These are phyloP conservation scores for Agrochola macilenta DNA, from an alignment of 2,888 invertebrate species.

Conservation along the genomic window DNA sequence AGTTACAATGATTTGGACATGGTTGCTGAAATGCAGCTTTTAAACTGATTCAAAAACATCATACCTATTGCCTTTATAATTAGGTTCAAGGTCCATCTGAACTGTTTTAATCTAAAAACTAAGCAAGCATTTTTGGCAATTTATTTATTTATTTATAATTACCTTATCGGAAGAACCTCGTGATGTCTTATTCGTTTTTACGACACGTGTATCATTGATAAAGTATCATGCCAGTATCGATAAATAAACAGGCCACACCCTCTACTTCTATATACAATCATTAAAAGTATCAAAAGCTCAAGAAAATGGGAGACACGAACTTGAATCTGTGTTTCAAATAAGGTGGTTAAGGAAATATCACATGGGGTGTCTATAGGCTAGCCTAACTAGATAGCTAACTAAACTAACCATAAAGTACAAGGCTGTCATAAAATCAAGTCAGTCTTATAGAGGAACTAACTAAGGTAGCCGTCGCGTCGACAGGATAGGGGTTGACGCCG, in stretches of 20 bases:
- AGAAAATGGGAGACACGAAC: neutral
- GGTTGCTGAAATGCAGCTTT: neutral
- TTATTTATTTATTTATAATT: neutral
- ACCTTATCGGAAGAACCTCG: neutral
- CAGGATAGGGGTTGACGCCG: neutral
- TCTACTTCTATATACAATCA: neutral
- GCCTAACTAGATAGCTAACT: no score
- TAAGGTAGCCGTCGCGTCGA: neutral
- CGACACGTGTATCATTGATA: neutral
- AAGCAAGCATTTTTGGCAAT: neutral
- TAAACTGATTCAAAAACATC: neutral
- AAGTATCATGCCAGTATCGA: slow-evolving; percentile 1
- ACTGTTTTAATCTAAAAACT: neutral
- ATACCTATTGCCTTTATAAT: neutral
- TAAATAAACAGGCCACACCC: slow-evolving; percentile 11
- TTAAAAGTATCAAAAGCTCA: neutral
- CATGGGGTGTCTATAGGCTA: no score
- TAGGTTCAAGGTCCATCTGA: neutral
- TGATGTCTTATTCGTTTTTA: slow-evolving; percentile 5
- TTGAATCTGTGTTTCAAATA: neutral
- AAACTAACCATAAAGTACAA: neutral
- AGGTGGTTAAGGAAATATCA: neutral
- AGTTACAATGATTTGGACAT: neutral
- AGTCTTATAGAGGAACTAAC: neutral
- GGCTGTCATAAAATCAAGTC: neutral